Evolutionary conservation across 2,888 invertebrate genomes (phyloP).

Genomic region (Cosmia trapezina): DNA sequence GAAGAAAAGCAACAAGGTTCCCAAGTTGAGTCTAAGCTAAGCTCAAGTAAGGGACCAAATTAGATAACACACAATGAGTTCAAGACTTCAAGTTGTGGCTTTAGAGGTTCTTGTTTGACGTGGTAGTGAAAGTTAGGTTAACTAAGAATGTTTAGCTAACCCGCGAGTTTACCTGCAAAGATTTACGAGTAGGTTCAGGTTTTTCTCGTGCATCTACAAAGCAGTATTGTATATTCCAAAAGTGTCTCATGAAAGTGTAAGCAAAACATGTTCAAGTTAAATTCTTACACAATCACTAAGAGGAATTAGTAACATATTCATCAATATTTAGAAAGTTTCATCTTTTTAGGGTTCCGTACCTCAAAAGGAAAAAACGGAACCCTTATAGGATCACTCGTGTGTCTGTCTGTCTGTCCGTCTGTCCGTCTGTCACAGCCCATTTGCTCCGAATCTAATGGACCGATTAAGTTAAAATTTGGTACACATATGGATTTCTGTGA

Average conservation of each 20-base stretch:
- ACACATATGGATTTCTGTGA: no score
- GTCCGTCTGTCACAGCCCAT: no score
- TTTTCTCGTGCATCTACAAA: not conserved
- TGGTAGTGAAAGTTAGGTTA: conserved; percentile 16
- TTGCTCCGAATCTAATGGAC: no score
- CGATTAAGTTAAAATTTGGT: no score
- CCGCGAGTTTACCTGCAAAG: not conserved
- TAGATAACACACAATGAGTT: conserved; percentile 54
- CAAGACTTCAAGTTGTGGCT: conserved; percentile 35
- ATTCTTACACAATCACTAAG: not conserved
- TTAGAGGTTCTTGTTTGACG: conserved; percentile 25
- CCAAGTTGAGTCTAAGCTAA: conserved; percentile 29
- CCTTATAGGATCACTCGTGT: no score
- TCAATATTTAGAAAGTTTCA: not conserved
- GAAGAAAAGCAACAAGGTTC: conserved; percentile 36
- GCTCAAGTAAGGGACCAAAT: conserved; percentile 47
- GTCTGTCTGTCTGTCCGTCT: no score
- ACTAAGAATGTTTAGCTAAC: conserved; percentile 2
- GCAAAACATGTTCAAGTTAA: not conserved
- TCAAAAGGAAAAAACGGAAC: no score
- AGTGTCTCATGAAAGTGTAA: no score
- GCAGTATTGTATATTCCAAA: not conserved
- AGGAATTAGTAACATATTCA: not conserved
- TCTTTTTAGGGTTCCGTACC: no score
- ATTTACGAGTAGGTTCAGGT: not conserved